Base-by-base conservation (phyloP, 1,140 invertebrate species). In the Galendromus occidentalis region DNA sequence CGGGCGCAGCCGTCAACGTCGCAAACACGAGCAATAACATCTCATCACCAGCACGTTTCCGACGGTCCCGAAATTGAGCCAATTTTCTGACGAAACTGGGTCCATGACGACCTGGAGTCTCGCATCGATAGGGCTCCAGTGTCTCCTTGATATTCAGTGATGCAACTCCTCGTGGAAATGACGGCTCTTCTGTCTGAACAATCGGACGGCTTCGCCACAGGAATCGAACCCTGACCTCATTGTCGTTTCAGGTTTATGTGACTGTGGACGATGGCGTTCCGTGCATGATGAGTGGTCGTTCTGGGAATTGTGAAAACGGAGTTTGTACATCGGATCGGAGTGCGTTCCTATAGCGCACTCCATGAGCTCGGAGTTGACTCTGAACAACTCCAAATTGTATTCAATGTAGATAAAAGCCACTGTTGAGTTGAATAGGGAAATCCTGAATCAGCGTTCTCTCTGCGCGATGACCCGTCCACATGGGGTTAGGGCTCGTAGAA, bases 201-300 rank as follows among this genome's bases (percentile, higher is more conserved):
- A 47, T 47, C 18, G 12, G 22, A 1, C 9, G 1, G 17, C 9
- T 59, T 59, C 22, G 22, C 17, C 5, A 9, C 22, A 25, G 1
- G 14, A 29, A 5, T 29, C 12, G 14, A 47, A 47, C 45, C 25
- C 18, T 28, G 18, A 47, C 18, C 25, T 47, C 25, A 25, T 25
- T 25, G 1, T 17, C 33, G 14, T 59, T 25, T 17, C 51, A 59
- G 51, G 51, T 59, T 33, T 33, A 25, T 20, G 51, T 59, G 22
- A 25, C 51, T 59, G 51, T 59, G 22, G 51, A 59, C 33, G 51
- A 59, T 22, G 51, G 51, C 33, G 51, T 33, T 17, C 51, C 51
- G 22, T 59, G 51, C 22, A 29, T 33, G 25, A 25, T 25, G 14
- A 33, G 22, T 29, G 51, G 51, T 14, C 51, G 51, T 17, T 29